Base-by-base conservation (phyloP, 2,888 invertebrate genomes). In the Exocentrus adspersus region DNA sequence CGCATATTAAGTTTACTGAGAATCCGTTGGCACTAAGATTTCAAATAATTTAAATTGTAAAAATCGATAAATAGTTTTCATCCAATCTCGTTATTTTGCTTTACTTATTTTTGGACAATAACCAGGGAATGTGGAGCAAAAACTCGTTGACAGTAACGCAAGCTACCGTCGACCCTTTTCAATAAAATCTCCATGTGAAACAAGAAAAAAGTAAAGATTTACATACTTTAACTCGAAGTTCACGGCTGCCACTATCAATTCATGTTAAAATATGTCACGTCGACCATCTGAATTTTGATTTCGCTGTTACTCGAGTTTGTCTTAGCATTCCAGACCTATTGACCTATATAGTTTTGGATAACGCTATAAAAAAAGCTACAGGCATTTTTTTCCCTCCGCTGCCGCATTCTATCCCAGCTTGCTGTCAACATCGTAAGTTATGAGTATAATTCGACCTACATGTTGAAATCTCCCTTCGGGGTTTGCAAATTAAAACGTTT, bases 401-500 rank as follows among this genome's bases (percentile, higher is more conserved):
- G 16, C 12, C 14, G 45, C 32, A 17, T 56, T 17, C 30, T 24
- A 24, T 30, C 45, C 45, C 45, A 46, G 46, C 32, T 30, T 46
- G 24, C 46, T 45, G 46, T 45, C 45, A 57, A 45, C 57, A 32
- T 51, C 57, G 30, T 46, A 46, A 57, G 46, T 57, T 57, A 57
- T 57, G 46, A 42, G 45, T 19, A 46, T 20, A 30, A 12, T 24
- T 64, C 60, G 64, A 60, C 64, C 60, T 64, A 64, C 59, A 60
- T 60, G 46, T 45, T 46, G 52, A 64, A 51, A 60, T 46, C 52
- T 64, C 60, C n/a, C 60, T 60, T 52, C 41, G 42, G 54, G 57
- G 57, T 24, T 50, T 52, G 48, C 32, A 60, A 60, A 64, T 64
- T 57, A 64, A 60, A 63, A 54, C 20, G 45, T 60, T 37, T 54